Percentiles rank a stretch among this genome's conserved stretches.
Evolutionary conservation across 2,888 invertebrate genomes (phyloP).

Genomic region (Rotaria socialis): DNA sequence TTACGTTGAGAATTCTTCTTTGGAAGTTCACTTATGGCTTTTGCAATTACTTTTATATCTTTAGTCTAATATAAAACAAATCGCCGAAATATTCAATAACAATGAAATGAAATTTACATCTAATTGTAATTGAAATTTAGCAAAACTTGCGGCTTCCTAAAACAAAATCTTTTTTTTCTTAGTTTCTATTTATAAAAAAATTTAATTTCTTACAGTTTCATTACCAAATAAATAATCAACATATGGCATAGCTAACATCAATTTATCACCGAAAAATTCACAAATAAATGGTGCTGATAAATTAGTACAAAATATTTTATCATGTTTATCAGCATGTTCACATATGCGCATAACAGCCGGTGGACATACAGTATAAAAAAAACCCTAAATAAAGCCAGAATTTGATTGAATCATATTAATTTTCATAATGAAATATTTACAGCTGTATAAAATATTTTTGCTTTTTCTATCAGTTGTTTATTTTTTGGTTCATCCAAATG

Average conservation of each 20-base stretch:
- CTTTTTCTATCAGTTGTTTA: conserved; percentile 70
- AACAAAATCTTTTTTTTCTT: conserved; percentile 30
- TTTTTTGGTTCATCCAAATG: conserved; percentile 75
- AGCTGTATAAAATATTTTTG: conserved; percentile 80
- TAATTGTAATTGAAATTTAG: conserved; percentile 25
- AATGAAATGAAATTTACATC: neutral
- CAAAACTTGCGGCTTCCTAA: conserved; percentile 71
- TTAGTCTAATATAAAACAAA: conserved; percentile 59
- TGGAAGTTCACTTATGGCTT: conserved; percentile 71
- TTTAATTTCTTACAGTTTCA: conserved; percentile 67
- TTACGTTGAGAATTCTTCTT: conserved; percentile 70
- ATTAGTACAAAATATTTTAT: conserved; percentile 81
- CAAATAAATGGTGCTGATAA: conserved; percentile 90
- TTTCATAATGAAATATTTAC: conserved; percentile 62
- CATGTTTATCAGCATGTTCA: conserved; percentile 68
- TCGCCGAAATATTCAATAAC: neutral
- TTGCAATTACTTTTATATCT: conserved; percentile 77
- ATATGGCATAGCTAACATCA: conserved; percentile 78
- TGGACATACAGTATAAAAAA: conserved; percentile 89
- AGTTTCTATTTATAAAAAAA: neutral
- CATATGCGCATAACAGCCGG: conserved; percentile 81
- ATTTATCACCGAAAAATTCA: conserved; percentile 75
- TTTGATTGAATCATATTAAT: too few species aligned
- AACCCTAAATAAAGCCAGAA: conserved; percentile 68
- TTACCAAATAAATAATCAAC: conserved; percentile 92